phyloP scores from a whole-genome alignment of 2,797 vertebrate genomes.

The Glyptemys insculpta region DNA sequence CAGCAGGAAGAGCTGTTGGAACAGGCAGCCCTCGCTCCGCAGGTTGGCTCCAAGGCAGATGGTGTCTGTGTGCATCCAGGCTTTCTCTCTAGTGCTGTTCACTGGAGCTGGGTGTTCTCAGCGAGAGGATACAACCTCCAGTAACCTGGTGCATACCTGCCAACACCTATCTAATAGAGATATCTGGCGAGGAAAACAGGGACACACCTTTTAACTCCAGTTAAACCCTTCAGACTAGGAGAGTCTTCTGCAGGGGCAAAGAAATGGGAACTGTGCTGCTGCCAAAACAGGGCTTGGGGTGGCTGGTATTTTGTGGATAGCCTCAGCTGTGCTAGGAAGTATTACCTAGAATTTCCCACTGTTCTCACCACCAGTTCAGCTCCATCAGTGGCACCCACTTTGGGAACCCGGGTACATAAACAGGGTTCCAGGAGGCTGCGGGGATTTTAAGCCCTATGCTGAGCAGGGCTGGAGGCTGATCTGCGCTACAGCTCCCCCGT shows the following conservation, averaged over 20 bases:
- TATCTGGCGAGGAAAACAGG: background rate
- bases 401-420: background rate
- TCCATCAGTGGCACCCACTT: background rate
- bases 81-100: background rate
- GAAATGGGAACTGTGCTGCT: background rate
- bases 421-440: background rate
- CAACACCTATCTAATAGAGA: background rate
- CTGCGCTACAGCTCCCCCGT: background rate
- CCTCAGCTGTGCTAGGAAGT: background rate
- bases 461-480: background rate
- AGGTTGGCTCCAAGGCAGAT: background rate
- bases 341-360: background rate
- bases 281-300: background rate
- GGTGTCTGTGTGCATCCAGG: background rate
- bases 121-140: background rate
- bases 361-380: background rate
- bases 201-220: background rate
- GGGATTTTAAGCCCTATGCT: background rate
- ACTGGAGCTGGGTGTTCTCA: background rate
- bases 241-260: background rate
- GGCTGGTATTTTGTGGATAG: background rate
- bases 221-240: background rate
- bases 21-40: background rate
- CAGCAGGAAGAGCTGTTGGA: background rate
- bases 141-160: background rate